Evolutionary conservation across 2,888 invertebrate genomes (phyloP).

Genomic region (Erebia ligea): DNA sequence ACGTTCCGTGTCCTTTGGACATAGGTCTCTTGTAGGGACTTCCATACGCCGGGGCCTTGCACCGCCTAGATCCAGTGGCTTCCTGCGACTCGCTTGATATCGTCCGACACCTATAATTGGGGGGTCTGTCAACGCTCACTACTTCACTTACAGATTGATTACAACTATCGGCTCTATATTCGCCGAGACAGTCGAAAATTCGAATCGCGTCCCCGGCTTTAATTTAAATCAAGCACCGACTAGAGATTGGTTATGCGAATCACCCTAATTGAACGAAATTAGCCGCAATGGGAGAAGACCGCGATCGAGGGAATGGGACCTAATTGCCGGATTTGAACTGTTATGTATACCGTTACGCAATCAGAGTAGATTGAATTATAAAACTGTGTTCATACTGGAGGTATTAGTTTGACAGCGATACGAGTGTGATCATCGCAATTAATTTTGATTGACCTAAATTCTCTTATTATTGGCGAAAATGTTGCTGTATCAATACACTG

Average conservation of each 20-base stretch:
- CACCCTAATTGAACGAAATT: conserved; percentile 41
- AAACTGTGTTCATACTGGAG: conserved; percentile 9
- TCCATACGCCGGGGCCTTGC: neutral
- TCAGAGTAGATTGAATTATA: conserved; percentile 27
- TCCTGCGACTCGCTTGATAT: neutral
- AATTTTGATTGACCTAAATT: too few relatives aligned
- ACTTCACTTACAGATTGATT: too few relatives aligned
- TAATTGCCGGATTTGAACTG: conserved; percentile 39
- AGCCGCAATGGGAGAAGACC: conserved; percentile 39
- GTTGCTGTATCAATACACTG: too few relatives aligned
- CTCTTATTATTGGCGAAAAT: too few relatives aligned
- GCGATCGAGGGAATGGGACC: conserved; percentile 37
- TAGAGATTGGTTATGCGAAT: conserved; percentile 38
- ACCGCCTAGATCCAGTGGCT: neutral
- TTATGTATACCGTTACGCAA: conserved; percentile 35
- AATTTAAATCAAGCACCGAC: conserved; percentile 38
- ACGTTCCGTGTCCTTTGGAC: too few relatives aligned
- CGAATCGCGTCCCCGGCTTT: conserved; percentile 25
- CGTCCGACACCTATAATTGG: neutral
- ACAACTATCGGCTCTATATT: neutral
- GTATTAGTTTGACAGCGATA: too few relatives aligned
- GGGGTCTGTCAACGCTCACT: neutral
- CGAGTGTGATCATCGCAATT: too few relatives aligned
- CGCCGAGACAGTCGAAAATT: conserved; percentile 13
- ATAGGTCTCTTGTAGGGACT: neutral